Conservation (phyloP, 2,888 invertebrate genomes). For the Eretmocerus hayati region DNA sequence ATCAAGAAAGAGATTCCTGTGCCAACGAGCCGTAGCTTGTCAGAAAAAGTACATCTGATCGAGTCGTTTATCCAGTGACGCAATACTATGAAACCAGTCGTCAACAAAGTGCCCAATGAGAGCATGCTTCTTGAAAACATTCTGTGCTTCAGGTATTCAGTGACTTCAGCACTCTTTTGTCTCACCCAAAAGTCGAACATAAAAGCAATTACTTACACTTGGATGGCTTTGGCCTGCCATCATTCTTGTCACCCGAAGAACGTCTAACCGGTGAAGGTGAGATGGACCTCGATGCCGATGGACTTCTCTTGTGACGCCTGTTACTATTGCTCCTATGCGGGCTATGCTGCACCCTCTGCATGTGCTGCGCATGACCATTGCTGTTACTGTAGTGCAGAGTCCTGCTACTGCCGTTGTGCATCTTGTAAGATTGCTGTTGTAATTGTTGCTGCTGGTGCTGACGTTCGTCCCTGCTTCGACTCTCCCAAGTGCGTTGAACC, state of each 20-base stretch:
- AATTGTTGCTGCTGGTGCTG: constrained; percentile 6
- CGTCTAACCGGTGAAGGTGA: constrained; percentile 12
- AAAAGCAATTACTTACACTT: constrained; percentile 10
- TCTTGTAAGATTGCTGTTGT: not conserved
- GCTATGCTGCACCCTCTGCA: not conserved
- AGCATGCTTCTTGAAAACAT: too few relatives aligned
- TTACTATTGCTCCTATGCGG: constrained; percentile 8
- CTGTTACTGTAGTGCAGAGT: not conserved
- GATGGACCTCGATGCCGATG: constrained; percentile 11
- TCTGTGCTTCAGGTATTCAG: too few relatives aligned
- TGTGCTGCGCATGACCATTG: not conserved
- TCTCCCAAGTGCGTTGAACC: constrained; percentile 42
- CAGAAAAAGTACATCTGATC: too few relatives aligned
- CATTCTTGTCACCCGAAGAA: constrained; percentile 9
- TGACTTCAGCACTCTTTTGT: too few relatives aligned
- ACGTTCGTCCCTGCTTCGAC: constrained; percentile 32
- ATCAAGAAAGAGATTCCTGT: too few relatives aligned
- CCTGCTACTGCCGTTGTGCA: not conserved
- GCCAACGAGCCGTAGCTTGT: too few relatives aligned
- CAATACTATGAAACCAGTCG: too few relatives aligned
- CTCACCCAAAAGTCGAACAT: not conserved
- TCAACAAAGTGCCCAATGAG: too few relatives aligned
- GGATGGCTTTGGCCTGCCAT: constrained; percentile 18
- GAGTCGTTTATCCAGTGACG: too few relatives aligned
- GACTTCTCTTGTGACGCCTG: constrained; percentile 5